Percentiles rank a stretch among this genome's conserved stretches.
phyloP scores from a whole-genome alignment of 1,140 invertebrate species.

The Lineus longissimus region DNA sequence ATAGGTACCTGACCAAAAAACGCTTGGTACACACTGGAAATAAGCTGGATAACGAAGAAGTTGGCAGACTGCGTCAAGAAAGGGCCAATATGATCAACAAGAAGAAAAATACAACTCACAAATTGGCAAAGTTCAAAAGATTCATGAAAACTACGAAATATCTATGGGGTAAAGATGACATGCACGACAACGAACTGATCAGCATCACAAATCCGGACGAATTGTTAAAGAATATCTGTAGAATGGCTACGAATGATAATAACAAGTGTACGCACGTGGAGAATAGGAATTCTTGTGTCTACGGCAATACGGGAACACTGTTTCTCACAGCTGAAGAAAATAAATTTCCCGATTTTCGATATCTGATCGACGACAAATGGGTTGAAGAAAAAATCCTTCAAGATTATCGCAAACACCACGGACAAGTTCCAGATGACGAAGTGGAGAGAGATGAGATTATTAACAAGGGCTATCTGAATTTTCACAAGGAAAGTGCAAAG shows the following conservation, averaged over 20 bases:
- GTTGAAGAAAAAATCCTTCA: background rate
- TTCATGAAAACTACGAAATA: background rate
- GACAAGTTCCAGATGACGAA: background rate
- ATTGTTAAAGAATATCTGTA: conserved; percentile 5
- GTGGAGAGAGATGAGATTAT: conserved; percentile 7
- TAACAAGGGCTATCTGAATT: background rate
- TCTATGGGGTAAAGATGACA: conserved; percentile 3
- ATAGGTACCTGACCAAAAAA: conserved; percentile 7
- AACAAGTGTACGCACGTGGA: conserved; percentile 6
- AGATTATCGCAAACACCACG: conserved; percentile 2
- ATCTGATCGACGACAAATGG: conserved; percentile 5
- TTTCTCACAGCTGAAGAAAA: background rate
- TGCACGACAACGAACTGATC: conserved; percentile 6
- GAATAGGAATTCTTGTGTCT: conserved; percentile 1
- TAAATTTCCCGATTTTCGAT: background rate
- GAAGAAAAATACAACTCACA: conserved; percentile 1
- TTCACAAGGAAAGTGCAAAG: conserved; percentile 4
- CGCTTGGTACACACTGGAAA: background rate
- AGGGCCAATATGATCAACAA: conserved; percentile 3
- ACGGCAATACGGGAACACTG: background rate
- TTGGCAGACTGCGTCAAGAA: background rate
- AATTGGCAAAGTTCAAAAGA: background rate
- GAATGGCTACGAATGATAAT: conserved; percentile 4
- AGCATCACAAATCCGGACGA: conserved; percentile 2
- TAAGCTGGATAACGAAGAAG: conserved; percentile 4